These are phyloP conservation scores for Stictonetta naevosa DNA, from an alignment of 2,113 vertebrate genomes.

Conservation along the genomic window DNA sequence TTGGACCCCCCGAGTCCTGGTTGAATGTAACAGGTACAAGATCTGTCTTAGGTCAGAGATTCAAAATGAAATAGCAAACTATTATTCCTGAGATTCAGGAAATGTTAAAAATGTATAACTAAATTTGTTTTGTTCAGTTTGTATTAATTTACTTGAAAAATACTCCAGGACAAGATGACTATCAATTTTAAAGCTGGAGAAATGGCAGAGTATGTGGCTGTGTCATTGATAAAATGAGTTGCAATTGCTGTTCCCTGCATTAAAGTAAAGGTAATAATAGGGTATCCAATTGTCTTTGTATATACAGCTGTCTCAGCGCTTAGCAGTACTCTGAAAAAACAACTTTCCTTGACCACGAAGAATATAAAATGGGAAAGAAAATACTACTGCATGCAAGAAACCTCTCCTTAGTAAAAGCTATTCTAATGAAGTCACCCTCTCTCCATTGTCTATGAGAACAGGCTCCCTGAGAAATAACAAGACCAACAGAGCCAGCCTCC, in stretches of 20 bases:
- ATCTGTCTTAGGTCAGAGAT: background rate
- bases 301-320: background rate
- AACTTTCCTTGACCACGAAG: background rate
- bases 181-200: background rate
- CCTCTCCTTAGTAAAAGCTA: background rate
- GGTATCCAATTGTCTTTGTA: background rate
- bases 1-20: background rate
- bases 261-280: background rate
- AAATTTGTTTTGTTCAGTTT: background rate
- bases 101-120: background rate
- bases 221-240: background rate
- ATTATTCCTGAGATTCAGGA: background rate
- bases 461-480: background rate
- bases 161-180: background rate
- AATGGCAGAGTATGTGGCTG: background rate
- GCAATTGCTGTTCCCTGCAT: background rate
- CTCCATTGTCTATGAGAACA: background rate
- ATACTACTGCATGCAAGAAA: background rate
- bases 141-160: background rate
- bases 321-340: background rate
- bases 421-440: background rate
- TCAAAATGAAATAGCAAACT: background rate
- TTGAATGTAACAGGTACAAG: background rate
- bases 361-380: background rate
- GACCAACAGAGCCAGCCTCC: background rate